Evolutionary conservation across 2,797 vertebrate genomes (phyloP).

Genomic region (Poliocrania exsul): DNA sequence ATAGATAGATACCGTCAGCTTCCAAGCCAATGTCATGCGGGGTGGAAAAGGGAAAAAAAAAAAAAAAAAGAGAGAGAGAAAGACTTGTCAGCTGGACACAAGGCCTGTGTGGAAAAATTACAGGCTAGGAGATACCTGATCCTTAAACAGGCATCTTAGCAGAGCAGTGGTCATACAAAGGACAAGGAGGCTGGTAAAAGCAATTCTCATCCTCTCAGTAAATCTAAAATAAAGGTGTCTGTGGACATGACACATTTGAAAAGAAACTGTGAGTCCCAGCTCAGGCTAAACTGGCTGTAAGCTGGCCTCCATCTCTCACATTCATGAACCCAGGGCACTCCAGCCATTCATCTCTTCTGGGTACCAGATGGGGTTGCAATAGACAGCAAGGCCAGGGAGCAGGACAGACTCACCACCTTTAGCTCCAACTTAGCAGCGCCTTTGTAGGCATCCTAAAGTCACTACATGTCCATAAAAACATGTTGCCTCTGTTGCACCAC

Average conservation of each 20-base stretch:
- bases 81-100: too few species aligned
- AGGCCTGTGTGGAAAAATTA: not conserved
- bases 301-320: too few species aligned
- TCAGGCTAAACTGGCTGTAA: not conserved
- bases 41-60: rapidly evolving
- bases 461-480: not conserved
- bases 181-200: not conserved
- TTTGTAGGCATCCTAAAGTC: not conserved
- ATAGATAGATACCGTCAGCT: not conserved
- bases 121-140: not conserved
- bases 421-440: not conserved
- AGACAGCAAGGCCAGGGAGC: not conserved
- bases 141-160: too few species aligned
- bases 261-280: not conserved
- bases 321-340: not conserved
- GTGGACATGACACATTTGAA: not conserved
- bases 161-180: not conserved
- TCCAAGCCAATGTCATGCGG: not conserved
- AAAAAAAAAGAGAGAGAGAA: too few species aligned
- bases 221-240: not conserved
- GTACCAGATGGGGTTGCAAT: too few species aligned
- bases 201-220: not conserved
- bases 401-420: rapidly evolving
- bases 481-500: not conserved
- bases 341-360: rapidly evolving